Evolutionary conservation across 1,140 invertebrate species (phyloP).

Genomic region (Drosophila punjabiensis): DNA sequence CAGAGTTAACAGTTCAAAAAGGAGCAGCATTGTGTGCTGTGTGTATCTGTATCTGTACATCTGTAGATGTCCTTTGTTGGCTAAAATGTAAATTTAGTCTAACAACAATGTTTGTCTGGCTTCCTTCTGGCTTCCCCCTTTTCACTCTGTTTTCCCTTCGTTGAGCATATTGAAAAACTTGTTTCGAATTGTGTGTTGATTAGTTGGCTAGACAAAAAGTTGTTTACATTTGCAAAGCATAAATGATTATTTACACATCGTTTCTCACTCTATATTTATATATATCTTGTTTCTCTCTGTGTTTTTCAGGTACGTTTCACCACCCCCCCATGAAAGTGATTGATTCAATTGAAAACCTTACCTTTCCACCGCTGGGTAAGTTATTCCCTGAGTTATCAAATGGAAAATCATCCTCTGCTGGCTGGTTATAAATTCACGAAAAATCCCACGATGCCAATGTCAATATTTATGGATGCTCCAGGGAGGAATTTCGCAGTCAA

Average conservation of each 20-base stretch:
- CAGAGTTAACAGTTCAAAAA: slow-evolving; percentile 38
- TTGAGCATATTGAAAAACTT: slow-evolving; percentile 47
- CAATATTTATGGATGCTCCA: slow-evolving; percentile 61
- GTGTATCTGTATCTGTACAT: slow-evolving; percentile 33
- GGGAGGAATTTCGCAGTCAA: slow-evolving; percentile 59
- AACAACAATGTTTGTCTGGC: slow-evolving; percentile 41
- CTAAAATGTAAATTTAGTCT: slow-evolving; percentile 38
- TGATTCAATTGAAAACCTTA: slow-evolving; percentile 38
- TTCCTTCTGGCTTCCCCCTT: not conserved
- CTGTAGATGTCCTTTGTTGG: slow-evolving; percentile 34
- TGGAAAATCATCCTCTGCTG: slow-evolving; percentile 40
- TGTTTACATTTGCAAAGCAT: slow-evolving; percentile 43
- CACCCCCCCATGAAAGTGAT: slow-evolving; percentile 12
- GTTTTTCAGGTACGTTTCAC: slow-evolving; percentile 56
- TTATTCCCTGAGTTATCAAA: slow-evolving; percentile 50
- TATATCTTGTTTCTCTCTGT: slow-evolving; percentile 21
- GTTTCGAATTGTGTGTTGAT: slow-evolving; percentile 41
- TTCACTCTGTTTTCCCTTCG: too few species aligned
- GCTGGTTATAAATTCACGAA: slow-evolving; percentile 55
- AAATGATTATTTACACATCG: slow-evolving; percentile 40
- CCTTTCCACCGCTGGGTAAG: slow-evolving; percentile 21
- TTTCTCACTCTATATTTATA: slow-evolving; percentile 35
- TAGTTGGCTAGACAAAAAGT: slow-evolving; percentile 48
- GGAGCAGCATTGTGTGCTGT: slow-evolving; percentile 42
- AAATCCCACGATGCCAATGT: slow-evolving; percentile 57